phyloP scores from a whole-genome alignment of 2,113 vertebrate genomes.

The Numida meleagris region DNA sequence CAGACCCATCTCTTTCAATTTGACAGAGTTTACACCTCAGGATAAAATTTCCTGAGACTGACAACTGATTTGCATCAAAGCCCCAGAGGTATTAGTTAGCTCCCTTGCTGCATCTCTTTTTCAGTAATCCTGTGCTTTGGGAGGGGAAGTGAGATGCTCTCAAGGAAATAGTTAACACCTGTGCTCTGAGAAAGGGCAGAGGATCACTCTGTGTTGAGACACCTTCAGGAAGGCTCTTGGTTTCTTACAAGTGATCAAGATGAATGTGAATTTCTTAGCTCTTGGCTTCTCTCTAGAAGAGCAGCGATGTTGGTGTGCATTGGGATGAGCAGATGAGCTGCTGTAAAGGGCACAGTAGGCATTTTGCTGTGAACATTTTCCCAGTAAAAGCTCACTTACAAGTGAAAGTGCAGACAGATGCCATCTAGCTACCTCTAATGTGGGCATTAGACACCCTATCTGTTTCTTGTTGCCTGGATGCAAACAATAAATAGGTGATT shows the following conservation, averaged over 20 bases:
- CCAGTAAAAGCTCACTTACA: not conserved
- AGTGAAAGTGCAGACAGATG: not conserved
- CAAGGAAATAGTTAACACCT: not conserved
- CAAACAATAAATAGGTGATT: not conserved
- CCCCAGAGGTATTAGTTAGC: not conserved
- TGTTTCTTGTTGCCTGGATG: not conserved
- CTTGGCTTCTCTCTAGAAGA: not conserved
- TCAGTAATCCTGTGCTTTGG: not conserved
- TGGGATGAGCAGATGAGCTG: not conserved
- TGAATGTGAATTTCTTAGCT: not conserved
- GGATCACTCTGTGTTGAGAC: not conserved
- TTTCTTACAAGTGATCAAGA: not conserved
- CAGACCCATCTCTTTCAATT: not conserved
- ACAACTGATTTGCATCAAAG: not conserved
- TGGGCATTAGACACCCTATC: not conserved
- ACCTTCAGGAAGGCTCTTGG: not conserved
- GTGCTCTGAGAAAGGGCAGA: not conserved
- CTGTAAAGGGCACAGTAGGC: not conserved
- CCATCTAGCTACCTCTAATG: not conserved
- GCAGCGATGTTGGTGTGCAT: not conserved
- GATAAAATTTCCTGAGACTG: not conserved
- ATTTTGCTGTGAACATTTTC: not conserved
- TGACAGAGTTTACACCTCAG: not conserved
- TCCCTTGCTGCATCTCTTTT: not conserved
- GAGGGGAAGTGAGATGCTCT: not conserved